Evolutionary conservation across 2,888 invertebrate species (phyloP), one percentile per base, ranked within the genome.

Genomic region (Hyles lineata): DNA sequence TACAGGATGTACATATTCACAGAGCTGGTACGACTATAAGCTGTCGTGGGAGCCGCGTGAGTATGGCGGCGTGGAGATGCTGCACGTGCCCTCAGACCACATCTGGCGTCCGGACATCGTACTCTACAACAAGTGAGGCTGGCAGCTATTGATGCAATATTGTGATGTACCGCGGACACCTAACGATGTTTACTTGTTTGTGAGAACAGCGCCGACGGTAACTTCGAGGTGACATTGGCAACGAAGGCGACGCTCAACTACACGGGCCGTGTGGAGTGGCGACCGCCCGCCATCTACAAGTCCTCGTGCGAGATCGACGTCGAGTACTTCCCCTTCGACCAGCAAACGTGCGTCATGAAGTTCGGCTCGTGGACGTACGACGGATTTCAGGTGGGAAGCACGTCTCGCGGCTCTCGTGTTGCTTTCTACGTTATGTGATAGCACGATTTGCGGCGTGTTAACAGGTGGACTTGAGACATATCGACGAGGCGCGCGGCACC

Each of bases 71-170:
- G 98, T 98, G 76, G 97, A 98, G 89, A 98, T 98, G 97, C 95
- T 99, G 74, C 98, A 99, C 92, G 98, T 99, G 79, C 98, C 98
- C 79, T 98, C 98, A 75, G 98, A 98, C 93, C 98, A 98, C 95
- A 99, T 99, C 88, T 99, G 98, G 99, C 96, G 98, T 79, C 99
- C 98, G 71, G 98, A 99, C 93, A 99, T 99, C 88, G 98, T 99
- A 72, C 96, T 99, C 79, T 98, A 98, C 94, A 98, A 98, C 95
- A 98, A 98, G 98, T 98, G 95, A 96, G 97, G 72, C 7, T 32
- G 4, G 7, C 55, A 70, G 11, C 32, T 23, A 55, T n/a, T 67
- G 15, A 7, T n/a, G 5, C n/a, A n/a, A 6, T 7, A 23, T 15
- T 23, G 35, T 58, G 17, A 6, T 32, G 50, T 50, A 29, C 9